Conservation (phyloP, 2,888 invertebrate genomes). For the Monopis laevigella region DNA sequence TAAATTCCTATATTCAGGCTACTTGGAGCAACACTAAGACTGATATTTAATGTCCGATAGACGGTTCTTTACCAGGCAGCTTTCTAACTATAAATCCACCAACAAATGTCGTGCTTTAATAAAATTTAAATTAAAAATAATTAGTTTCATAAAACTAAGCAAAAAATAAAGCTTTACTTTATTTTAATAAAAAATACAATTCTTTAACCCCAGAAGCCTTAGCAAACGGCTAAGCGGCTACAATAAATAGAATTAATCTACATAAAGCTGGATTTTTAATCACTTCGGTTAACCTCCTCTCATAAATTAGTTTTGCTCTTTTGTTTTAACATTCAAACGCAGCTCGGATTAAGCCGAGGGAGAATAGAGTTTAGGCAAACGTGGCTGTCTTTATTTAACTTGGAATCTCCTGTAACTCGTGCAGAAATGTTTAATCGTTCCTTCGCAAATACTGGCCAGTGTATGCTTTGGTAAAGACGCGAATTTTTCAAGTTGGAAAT, state of each 20-base stretch:
- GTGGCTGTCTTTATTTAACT: constrained; percentile 10
- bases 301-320: constrained; percentile 13
- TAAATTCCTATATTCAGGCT: no score
- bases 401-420: constrained; percentile 10
- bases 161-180: background rate
- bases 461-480: constrained; percentile 1
- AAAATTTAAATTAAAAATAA: no score
- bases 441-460: constrained; percentile 12
- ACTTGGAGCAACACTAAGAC: no score
- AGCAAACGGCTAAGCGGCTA: constrained; percentile 6
- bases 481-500: constrained; percentile 11
- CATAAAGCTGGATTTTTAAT: constrained; percentile 12
- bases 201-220: background rate
- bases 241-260: constrained; percentile 12
- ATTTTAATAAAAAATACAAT: background rate
- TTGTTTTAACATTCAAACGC: constrained; percentile 13
- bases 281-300: constrained; percentile 5
- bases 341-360: constrained; percentile 1
- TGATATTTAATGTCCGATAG: no score
- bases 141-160: no score
- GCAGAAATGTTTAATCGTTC: constrained; percentile 13
- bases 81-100: no score
- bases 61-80: no score
- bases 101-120: no score
- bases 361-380: constrained; percentile 6